Percentiles rank a stretch among this genome's conserved stretches.
Conservation (phyloP, 2,113 vertebrate genomes). For the Clarias macrocephalus region DNA sequence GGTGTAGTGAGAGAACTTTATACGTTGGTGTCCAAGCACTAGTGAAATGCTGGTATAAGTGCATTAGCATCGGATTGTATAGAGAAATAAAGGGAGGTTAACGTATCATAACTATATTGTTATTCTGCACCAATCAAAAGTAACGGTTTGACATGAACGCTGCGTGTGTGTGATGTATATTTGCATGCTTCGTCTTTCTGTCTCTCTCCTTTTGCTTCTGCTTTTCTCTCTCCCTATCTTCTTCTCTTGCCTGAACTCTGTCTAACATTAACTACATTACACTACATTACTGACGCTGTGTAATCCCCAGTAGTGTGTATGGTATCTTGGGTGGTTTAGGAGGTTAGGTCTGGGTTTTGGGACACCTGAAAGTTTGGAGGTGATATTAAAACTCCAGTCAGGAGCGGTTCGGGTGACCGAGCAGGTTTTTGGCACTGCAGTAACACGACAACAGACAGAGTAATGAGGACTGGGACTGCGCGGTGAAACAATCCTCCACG, state of each 20-base stretch:
- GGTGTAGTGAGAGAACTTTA: too few species aligned
- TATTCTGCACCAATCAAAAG: too few species aligned
- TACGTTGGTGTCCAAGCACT: too few species aligned
- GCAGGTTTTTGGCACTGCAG: conserved; percentile 6
- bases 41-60: too few species aligned
- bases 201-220: neutral
- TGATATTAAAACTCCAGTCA: neutral
- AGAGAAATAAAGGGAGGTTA: too few species aligned
- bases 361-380: neutral
- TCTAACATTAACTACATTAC: neutral
- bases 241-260: neutral
- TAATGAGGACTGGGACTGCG: conserved; percentile 1
- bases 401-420: neutral
- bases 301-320: neutral
- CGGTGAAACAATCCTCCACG: neutral
- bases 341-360: neutral
- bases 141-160: too few species aligned
- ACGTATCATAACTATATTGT: too few species aligned
- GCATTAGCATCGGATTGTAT: too few species aligned
- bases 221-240: too few species aligned
- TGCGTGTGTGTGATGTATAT: too few species aligned
- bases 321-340: neutral
- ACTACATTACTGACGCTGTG: neutral
- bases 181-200: neutral
- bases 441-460: neutral